phyloP scores from a whole-genome alignment of 2,888 invertebrate species.

The Leucophora obtusa region DNA sequence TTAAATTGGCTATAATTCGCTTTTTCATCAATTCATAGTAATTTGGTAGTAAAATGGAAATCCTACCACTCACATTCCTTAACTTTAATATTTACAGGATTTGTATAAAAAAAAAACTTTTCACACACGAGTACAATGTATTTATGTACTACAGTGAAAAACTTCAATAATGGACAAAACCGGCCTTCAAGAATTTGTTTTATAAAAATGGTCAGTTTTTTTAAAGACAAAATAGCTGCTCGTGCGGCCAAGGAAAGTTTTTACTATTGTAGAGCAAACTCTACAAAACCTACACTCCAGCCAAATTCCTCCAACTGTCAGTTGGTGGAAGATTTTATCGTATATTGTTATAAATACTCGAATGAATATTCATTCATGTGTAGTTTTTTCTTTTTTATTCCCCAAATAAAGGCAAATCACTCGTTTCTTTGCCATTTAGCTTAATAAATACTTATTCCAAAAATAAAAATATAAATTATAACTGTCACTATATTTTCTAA shows the following conservation, averaged over 20 bases:
- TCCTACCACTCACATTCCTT: neutral
- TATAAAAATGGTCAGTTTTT: too few relatives aligned
- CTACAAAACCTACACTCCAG: too few relatives aligned
- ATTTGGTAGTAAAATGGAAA: neutral
- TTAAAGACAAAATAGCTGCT: too few relatives aligned
- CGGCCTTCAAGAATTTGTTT: too few relatives aligned
- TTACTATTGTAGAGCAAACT: too few relatives aligned
- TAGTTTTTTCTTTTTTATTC: constrained; percentile 9
- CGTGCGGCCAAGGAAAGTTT: too few relatives aligned
- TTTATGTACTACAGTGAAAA: neutral
- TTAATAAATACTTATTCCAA: constrained; percentile 18
- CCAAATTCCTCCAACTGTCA: too few relatives aligned
- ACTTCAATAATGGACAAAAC: too few relatives aligned
- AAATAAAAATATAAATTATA: constrained; percentile 40
- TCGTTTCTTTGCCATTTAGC: neutral
- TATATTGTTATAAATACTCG: constrained; percentile 1
- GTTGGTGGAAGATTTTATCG: neutral
- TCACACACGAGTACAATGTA: neutral
- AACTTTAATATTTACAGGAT: neutral
- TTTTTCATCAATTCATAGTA: neutral
- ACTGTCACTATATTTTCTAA: constrained; percentile 37
- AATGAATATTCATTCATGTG: constrained; percentile 50
- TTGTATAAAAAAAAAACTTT: neutral
- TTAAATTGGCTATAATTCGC: neutral
- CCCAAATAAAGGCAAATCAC: neutral